Evolutionary conservation across 2,888 invertebrate species (phyloP), one percentile per base, ranked within the genome.

Genomic region (Toxonevra muliebris): DNA sequence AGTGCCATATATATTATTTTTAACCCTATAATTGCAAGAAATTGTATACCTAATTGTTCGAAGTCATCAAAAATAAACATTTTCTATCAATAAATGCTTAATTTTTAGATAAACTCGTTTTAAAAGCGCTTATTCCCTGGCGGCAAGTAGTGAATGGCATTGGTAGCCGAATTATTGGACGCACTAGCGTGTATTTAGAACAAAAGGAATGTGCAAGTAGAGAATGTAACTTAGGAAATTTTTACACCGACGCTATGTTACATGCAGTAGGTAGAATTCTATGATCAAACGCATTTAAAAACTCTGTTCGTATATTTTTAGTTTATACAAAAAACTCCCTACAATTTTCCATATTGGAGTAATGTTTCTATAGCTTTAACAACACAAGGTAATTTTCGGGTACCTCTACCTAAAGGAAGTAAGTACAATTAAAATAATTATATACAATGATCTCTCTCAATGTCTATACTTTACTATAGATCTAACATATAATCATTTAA

Each of bases 141-240:
- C 87, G 89, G 61, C 86, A 86, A 1, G 76, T 81, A 43, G 87
- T 92, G 15, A 87, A 89, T 58, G 86, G 83, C 19, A 70, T 83
- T 57, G 89, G 89, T 0, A 85, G 84, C 7, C 79, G 84, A 65
- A 81, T 87, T 52, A 80, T 93, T 13, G 93, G 92, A 0, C 74
- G 71, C 0, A 87, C 89, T 0, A 83, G 86, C 70, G 90, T 92
- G 0, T 79, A 83, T 11, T 79, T 94, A 55, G 86, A 88, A 9
- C 86, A 86, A 43, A 83, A 83, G 0, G 77, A 80, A 9, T 93
- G 93, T 72, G 80, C 87, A 0, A 85, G 84, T 17, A 80, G 79
- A 0, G 94, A 94, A 82, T 94, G 93, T 77, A 92, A 90, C 76
- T 82, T 93, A 54, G 94, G 93, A 40, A 91, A 89, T 79, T 88